These are phyloP conservation scores for Tolmerus cingulatus DNA, from an alignment of 2,888 invertebrate genomes.

Conservation along the genomic window DNA sequence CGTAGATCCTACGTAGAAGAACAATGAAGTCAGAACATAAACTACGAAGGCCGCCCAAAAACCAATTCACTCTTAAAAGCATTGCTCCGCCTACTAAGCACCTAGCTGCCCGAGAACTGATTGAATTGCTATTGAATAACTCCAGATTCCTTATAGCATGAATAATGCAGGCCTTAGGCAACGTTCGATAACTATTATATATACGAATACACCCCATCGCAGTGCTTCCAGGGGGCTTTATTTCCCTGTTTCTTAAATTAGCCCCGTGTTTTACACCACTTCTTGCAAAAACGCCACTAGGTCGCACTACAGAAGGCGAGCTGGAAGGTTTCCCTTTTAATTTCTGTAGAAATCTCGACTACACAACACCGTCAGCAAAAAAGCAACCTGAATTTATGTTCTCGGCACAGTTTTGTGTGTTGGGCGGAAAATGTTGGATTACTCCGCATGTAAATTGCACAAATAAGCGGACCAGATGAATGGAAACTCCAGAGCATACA, in stretches of 20 bases:
- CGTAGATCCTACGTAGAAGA: background rate
- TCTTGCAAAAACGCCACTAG: background rate
- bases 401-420: background rate
- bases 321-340: background rate
- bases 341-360: background rate
- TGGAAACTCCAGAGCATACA: background rate
- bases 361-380: background rate
- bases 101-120: background rate
- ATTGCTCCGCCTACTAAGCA: background rate
- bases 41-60: background rate
- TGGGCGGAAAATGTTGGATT: background rate
- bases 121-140: background rate
- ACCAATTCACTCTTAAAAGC: background rate
- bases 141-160: background rate
- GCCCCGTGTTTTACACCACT: background rate
- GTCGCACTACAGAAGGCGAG: background rate
- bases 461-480: background rate
- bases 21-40: background rate
- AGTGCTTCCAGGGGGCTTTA: background rate
- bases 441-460: background rate
- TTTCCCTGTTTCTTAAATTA: background rate
- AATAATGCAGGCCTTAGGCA: background rate
- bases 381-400: background rate
- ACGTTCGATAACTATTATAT: background rate
- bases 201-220: background rate